Evolutionary conservation across 2,113 vertebrate genomes (phyloP).

Genomic region (Mixornis gularis): DNA sequence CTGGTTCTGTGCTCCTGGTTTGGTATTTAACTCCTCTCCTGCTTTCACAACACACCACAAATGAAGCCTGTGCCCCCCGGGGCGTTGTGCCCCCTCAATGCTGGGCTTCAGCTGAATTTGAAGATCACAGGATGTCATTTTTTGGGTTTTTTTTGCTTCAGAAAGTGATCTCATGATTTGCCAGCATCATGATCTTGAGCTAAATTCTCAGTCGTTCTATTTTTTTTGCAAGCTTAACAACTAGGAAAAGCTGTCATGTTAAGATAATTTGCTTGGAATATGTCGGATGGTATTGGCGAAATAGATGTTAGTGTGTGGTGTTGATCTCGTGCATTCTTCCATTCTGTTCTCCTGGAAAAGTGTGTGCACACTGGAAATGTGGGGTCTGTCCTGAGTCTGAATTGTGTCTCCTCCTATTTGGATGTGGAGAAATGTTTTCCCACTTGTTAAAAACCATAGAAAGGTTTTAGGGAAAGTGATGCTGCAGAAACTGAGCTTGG

Average conservation of each 20-base stretch:
- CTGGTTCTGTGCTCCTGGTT: neutral
- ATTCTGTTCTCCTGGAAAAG: neutral
- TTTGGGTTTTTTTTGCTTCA: neutral
- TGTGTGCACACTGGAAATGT: neutral
- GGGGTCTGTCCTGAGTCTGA: neutral
- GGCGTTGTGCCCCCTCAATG: neutral
- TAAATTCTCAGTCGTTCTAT: neutral
- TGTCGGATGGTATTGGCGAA: neutral
- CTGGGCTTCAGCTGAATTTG: neutral
- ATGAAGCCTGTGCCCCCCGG: neutral
- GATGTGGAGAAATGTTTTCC: neutral
- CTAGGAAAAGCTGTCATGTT: conserved; percentile 10
- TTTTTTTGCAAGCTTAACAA: conserved; percentile 37
- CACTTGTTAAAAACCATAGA: neutral
- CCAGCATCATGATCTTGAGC: conserved; percentile 58
- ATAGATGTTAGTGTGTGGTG: neutral
- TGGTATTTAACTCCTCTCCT: neutral
- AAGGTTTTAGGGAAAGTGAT: neutral
- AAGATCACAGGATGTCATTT: neutral
- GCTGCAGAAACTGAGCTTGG: neutral
- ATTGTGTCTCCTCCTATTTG: neutral
- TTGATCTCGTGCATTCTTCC: neutral
- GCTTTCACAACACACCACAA: neutral
- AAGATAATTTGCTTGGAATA: conserved; percentile 27
- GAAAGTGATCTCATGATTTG: conserved; percentile 33